phyloP scores from a whole-genome alignment of 1,140 invertebrate genomes.

The Cecropterus lyciades region DNA sequence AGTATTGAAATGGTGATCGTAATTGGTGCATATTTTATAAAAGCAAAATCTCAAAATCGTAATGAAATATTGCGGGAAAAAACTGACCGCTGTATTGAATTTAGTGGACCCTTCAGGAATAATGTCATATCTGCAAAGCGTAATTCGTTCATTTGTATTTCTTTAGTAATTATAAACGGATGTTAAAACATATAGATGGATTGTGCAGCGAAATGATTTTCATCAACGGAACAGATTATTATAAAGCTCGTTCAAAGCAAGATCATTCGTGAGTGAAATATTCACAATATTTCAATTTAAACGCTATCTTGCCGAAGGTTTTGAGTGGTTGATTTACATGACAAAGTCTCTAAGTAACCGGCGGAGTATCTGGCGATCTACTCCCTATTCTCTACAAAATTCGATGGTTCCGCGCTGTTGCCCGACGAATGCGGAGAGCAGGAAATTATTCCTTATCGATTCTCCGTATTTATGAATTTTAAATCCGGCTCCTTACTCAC shows the following conservation, averaged over 20 bases:
- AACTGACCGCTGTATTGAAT: constrained; percentile 10
- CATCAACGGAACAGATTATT: constrained; percentile 33
- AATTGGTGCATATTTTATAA: constrained; percentile 11
- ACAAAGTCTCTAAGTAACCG: constrained; percentile 67
- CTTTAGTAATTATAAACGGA: constrained; percentile 16
- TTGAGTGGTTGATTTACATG: constrained; percentile 72
- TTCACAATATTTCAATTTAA: constrained; percentile 70
- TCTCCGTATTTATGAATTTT: constrained; percentile 45
- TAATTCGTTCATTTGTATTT: constrained; percentile 4
- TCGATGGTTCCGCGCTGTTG: constrained; percentile 30
- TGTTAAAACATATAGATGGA: constrained; percentile 4
- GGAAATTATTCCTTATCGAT: constrained; percentile 41
- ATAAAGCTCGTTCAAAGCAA: constrained; percentile 42
- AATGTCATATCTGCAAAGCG: constrained; percentile 6
- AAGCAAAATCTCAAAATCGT: constrained; percentile 15
- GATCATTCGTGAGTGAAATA: constrained; percentile 54
- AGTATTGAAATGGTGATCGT: constrained; percentile 6
- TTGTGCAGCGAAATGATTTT: constrained; percentile 22
- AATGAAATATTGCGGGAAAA: constrained; percentile 19
- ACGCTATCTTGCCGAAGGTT: constrained; percentile 52
- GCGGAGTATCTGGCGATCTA: constrained; percentile 47
- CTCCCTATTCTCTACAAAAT: constrained; percentile 26
- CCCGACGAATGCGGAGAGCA: constrained; percentile 35
- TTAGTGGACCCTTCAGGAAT: constrained; percentile 15
- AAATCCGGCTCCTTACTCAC: constrained; percentile 32